These are phyloP conservation scores for Telmatherina bonti DNA, from an alignment of 2,797 vertebrate species.

Conservation along the genomic window DNA sequence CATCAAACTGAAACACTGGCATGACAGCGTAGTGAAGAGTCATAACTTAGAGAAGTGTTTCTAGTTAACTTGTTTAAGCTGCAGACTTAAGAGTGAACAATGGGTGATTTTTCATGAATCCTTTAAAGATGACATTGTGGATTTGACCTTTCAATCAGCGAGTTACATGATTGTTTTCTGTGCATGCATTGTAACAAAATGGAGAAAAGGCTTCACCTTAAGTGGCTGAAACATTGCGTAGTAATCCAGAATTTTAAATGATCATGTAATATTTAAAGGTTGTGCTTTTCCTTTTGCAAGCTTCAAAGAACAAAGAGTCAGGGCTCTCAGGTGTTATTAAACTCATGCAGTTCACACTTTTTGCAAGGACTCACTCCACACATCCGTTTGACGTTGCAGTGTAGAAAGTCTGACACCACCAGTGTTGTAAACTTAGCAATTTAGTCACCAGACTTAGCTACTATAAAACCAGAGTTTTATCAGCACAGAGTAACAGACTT, in stretches of 20 bases:
- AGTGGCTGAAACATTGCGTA: not conserved
- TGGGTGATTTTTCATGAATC: not conserved
- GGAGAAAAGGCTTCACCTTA: not conserved
- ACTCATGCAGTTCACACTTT: not conserved
- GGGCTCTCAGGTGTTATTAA: not conserved
- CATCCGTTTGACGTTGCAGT: not conserved
- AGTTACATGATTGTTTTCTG: not conserved
- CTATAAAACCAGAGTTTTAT: not conserved
- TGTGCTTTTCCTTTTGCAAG: not conserved
- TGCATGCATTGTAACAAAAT: not conserved
- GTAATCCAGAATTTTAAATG: not conserved
- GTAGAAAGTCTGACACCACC: not conserved
- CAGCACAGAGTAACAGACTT: no score
- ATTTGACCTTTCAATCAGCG: not conserved
- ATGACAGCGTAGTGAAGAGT: not conserved
- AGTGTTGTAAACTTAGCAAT: not conserved
- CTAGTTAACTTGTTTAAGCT: not conserved
- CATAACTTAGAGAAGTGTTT: not conserved
- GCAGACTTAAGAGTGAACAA: not conserved
- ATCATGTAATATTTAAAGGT: not conserved
- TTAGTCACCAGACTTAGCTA: not conserved
- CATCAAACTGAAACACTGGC: not conserved
- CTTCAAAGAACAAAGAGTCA: not conserved
- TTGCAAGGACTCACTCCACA: not conserved
- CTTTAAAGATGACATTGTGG: not conserved